These are phyloP conservation scores for Goniozus legneri DNA, from an alignment of 1,140 invertebrate genomes.

Conservation along the genomic window DNA sequence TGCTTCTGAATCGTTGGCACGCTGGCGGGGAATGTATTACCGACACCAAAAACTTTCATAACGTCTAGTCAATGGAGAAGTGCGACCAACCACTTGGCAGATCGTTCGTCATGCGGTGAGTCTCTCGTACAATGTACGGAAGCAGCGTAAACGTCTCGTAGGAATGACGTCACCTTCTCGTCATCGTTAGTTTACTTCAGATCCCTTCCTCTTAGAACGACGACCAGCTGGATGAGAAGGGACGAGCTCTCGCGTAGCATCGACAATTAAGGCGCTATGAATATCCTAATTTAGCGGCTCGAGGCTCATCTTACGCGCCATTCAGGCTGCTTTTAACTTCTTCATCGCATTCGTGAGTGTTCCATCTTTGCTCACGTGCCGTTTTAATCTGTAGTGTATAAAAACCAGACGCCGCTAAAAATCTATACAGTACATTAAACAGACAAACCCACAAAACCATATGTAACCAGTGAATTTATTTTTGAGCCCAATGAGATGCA, in stretches of 20 bases:
- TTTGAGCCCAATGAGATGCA: too few relatives aligned
- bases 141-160: slow-evolving; percentile 23
- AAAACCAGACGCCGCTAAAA: too few relatives aligned
- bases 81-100: slow-evolving; percentile 21
- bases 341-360: too few relatives aligned
- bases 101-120: slow-evolving; percentile 25
- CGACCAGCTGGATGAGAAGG: background rate
- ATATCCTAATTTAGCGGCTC: slow-evolving; percentile 20
- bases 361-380: too few relatives aligned
- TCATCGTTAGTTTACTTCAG: background rate
- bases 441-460: too few relatives aligned
- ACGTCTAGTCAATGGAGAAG: background rate
- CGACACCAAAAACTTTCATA: background rate
- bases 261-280: slow-evolving; percentile 18
- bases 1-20: background rate
- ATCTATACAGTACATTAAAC: too few relatives aligned
- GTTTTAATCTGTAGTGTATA: too few relatives aligned
- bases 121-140: too few relatives aligned
- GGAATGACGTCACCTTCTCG: slow-evolving; percentile 10
- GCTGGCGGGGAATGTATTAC: background rate
- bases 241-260: background rate
- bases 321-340: too few relatives aligned
- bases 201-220: background rate
- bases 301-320: too few relatives aligned
- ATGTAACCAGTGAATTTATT: too few relatives aligned